These are phyloP conservation scores for Nothocercus julius DNA, from an alignment of 2,113 vertebrate genomes.

Conservation along the genomic window DNA sequence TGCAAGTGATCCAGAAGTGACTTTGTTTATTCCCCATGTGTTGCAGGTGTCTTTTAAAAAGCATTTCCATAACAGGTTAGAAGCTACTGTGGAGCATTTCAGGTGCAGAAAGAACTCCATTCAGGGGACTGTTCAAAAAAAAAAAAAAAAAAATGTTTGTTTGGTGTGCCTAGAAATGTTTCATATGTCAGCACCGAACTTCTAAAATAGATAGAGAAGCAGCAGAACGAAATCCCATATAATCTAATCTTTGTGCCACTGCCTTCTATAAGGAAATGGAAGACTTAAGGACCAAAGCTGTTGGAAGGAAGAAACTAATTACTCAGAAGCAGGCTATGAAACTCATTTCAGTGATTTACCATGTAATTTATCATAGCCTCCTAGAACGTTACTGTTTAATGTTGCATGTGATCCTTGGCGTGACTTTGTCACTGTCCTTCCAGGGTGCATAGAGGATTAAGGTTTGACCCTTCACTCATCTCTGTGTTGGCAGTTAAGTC, in stretches of 20 bases:
- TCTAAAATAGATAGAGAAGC: not conserved
- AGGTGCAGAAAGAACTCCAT: not conserved
- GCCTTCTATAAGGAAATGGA: not conserved
- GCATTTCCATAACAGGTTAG: fast-evolving
- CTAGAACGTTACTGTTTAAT: not conserved
- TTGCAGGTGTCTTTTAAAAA: not conserved
- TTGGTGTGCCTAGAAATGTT: not conserved
- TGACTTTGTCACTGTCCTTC: not conserved
- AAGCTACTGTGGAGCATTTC: not conserved
- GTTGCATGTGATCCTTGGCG: not conserved
- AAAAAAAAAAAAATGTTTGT: not conserved
- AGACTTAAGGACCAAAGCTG: not conserved
- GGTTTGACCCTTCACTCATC: not conserved
- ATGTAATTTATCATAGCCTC: not conserved
- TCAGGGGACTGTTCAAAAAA: not conserved
- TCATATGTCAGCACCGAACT: not conserved
- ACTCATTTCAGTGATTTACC: not conserved
- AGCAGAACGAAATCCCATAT: not conserved
- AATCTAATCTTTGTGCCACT: not conserved
- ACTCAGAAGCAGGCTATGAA: not conserved
- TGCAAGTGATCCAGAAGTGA: not conserved
- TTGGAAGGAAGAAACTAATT: not conserved
- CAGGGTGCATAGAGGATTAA: not conserved
- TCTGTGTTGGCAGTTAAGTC: not conserved
- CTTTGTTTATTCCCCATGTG: not conserved